Percentiles rank a stretch among this genome's conserved stretches.
phyloP scores from a whole-genome alignment of 2,113 vertebrate species.

The Dascyllus trimaculatus region DNA sequence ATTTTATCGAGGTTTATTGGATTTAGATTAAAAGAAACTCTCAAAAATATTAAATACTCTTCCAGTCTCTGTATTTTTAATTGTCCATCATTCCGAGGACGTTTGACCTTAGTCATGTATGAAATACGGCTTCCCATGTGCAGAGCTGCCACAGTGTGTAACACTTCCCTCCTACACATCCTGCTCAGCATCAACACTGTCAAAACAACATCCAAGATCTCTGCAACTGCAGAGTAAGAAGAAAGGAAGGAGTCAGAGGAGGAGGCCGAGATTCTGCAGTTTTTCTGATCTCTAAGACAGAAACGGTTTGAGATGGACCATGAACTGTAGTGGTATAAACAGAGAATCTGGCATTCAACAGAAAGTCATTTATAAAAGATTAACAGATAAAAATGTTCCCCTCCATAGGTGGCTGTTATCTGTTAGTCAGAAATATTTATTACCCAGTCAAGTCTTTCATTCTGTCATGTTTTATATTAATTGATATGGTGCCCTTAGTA shows the following conservation, averaged over 20 bases:
- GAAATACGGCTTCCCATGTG: neutral
- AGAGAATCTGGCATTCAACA: no score
- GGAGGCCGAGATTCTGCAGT: slow-evolving; percentile 21
- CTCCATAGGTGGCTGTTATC: no score
- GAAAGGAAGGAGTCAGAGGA: slow-evolving; percentile 46
- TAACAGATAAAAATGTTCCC: no score
- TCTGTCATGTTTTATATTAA: no score
- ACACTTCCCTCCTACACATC: slow-evolving; percentile 51
- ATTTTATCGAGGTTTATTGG: neutral
- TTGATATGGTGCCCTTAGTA: no score
- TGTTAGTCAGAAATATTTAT: no score
- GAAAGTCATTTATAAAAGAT: no score
- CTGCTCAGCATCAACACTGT: slow-evolving; percentile 59
- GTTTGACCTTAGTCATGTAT: neutral
- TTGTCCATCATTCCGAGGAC: neutral
- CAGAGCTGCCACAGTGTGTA: slow-evolving; percentile 14
- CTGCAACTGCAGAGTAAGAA: slow-evolving; percentile 53
- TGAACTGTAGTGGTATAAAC: no score
- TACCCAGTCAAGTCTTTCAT: no score
- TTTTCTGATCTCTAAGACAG: slow-evolving; percentile 24
- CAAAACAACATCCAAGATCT: slow-evolving; percentile 61
- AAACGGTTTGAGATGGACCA: slow-evolving; percentile 9
- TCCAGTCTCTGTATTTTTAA: neutral
- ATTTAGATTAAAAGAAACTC: neutral
- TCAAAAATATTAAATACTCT: neutral